phyloP scores from a whole-genome alignment of 2,888 invertebrate species.

The Agrilus cyanescens region DNA sequence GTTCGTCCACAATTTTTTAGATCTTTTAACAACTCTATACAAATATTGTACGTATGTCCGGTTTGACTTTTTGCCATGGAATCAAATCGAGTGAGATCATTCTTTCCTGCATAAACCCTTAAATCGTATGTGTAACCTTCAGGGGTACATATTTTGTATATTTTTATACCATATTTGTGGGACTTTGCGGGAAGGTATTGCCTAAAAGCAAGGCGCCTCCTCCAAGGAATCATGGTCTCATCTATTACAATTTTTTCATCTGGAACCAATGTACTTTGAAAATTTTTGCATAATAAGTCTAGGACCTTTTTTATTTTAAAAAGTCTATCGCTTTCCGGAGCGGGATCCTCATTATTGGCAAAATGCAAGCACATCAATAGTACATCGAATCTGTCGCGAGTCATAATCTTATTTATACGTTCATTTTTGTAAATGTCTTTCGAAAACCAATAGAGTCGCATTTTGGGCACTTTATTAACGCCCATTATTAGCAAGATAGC shows the following conservation, averaged over 20 bases:
- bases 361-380: too few species aligned
- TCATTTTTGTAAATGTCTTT: too few species aligned
- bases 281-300: slow-evolving; percentile 5
- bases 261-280: slow-evolving; percentile 9
- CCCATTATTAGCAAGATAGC: slow-evolving; percentile 1
- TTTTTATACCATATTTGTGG: slow-evolving; percentile 27
- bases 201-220: slow-evolving; percentile 22
- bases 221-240: slow-evolving; percentile 26
- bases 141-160: slow-evolving; percentile 24
- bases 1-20: slow-evolving; percentile 12
- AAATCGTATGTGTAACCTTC: slow-evolving; percentile 20
- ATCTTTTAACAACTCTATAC: neutral
- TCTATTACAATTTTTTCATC: slow-evolving; percentile 21
- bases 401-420: too few species aligned
- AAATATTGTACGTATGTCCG: slow-evolving; percentile 1
- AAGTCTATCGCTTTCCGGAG: neutral
- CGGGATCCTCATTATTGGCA: slow-evolving; percentile 3
- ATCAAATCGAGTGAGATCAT: too few species aligned
- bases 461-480: neutral
- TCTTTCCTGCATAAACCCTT: slow-evolving; percentile 15
- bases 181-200: slow-evolving; percentile 25
- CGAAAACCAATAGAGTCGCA: too few species aligned
- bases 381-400: too few species aligned
- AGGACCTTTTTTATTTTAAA: slow-evolving; percentile 1
- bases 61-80: neutral